Evolutionary conservation across 2,113 vertebrate species (phyloP), one percentile per base, ranked within the genome.

Genomic region (Sorex araneus): DNA sequence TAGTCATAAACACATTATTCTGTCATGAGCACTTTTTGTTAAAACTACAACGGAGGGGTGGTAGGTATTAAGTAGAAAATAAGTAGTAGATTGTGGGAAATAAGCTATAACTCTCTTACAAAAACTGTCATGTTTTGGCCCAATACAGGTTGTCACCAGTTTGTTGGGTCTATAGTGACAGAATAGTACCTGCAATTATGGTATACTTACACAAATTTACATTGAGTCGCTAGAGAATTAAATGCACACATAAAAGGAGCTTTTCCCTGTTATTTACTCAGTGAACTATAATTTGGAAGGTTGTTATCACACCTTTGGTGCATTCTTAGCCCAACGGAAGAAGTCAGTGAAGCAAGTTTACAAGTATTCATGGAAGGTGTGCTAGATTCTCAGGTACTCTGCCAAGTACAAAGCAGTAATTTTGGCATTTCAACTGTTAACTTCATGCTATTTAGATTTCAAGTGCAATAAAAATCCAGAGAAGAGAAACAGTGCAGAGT

Each of bases 351-450:
- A 25, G 27, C 74, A 84, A 70, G n/a, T 88, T 92, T 84, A 40
- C 18, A 90, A 36, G 71, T 84, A 19, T 91, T 87, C 40, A 16
- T 93, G 21, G 77, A 90, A 34, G 69, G 43, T 84, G 74, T 87
- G 19, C 64, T 90, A 84, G 16, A 27, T 80, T 32, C n/a, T 92
- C 60, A 81, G 73, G 45, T 86, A 50, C 43, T 91, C 47, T 93
- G 47, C 40, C 45, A 86, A 57, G 36, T 74, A 73, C 27, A 95
- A 86, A 92, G 67, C 50, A 67, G 66, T 84, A 47, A 77, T 82
- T 94, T 88, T 95, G 89, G 81, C 54, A 83, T 91, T 91, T 89
- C 81, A 80, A 28, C n/a, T 94, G 28, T 71, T 93, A 87, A 77
- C 34, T 78, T 93, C 27, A 75, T 78, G 4, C 89, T 73, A 73